These are phyloP conservation scores for Lithophane socia DNA, from an alignment of 2,888 invertebrate genomes.

Conservation along the genomic window DNA sequence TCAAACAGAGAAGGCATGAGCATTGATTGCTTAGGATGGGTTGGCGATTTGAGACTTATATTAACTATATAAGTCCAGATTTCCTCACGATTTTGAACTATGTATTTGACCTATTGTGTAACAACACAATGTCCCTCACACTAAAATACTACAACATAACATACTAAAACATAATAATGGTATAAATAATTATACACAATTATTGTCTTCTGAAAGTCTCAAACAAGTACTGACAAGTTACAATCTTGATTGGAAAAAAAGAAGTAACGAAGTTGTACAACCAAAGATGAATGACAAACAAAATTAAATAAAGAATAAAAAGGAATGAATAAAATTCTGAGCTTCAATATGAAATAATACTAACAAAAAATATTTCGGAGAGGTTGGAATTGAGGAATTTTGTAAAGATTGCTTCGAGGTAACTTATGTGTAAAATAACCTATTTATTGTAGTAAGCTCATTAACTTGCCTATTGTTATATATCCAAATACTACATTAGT, in stretches of 20 bases:
- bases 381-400: slow-evolving; percentile 12
- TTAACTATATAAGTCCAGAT: too few relatives aligned
- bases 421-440: neutral
- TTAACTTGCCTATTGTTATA: neutral
- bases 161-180: neutral
- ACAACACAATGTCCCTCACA: neutral
- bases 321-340: slow-evolving; percentile 19
- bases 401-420: slow-evolving; percentile 26
- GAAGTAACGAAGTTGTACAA: slow-evolving; percentile 42
- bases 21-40: too few relatives aligned
- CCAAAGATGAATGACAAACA: slow-evolving; percentile 45
- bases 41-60: too few relatives aligned
- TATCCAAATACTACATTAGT: neutral
- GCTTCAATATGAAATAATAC: slow-evolving; percentile 43
- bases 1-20: too few relatives aligned
- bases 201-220: neutral
- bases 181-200: neutral
- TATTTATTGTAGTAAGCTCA: slow-evolving; percentile 2
- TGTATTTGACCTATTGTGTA: neutral
- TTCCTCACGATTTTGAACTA: too few relatives aligned
- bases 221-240: slow-evolving; percentile 5
- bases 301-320: slow-evolving; percentile 49
- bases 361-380: slow-evolving; percentile 38
- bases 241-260: slow-evolving; percentile 34
- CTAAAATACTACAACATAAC: neutral